Percentiles rank a stretch among this genome's conserved stretches.
These are phyloP conservation scores for Orycteropus afer DNA, from an alignment of 2,113 vertebrate genomes.

Conservation along the genomic window DNA sequence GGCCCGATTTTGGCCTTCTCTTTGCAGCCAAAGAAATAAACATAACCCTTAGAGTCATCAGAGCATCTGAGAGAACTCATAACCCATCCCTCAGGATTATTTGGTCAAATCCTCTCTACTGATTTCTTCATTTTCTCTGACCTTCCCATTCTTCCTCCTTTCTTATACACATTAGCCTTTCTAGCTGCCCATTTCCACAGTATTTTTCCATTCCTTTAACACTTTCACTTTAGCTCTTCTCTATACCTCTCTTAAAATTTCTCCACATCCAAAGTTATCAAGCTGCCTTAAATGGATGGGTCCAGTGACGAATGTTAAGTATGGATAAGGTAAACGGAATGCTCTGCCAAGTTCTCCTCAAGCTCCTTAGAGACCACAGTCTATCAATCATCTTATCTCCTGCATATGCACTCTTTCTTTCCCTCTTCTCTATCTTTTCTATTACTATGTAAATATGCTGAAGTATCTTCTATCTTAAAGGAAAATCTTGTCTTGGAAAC, in stretches of 20 bases:
- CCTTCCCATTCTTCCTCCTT: background rate
- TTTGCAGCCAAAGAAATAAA: conserved; percentile 34
- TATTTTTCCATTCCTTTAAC: background rate
- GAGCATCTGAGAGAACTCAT: background rate
- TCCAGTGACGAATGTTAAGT: background rate
- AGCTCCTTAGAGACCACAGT: background rate
- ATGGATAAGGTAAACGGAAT: background rate
- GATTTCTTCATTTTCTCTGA: conserved; percentile 1
- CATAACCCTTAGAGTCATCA: background rate
- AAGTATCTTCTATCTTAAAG: background rate
- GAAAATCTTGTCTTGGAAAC: background rate
- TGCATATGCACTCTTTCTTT: background rate
- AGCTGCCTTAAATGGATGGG: background rate
- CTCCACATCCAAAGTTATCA: background rate
- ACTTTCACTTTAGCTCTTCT: background rate
- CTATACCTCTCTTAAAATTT: background rate
- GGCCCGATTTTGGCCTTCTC: background rate
- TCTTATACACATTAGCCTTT: background rate
- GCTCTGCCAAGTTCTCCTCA: background rate
- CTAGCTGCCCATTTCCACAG: background rate
- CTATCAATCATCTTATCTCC: background rate
- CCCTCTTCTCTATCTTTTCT: background rate
- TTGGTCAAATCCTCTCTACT: background rate
- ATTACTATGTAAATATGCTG: background rate
- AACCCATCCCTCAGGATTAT: background rate